Percentiles rank a stretch among this genome's conserved stretches.
Conservation (phyloP, 2,113 vertebrate genomes). For the Phylloscopus whistleri region DNA sequence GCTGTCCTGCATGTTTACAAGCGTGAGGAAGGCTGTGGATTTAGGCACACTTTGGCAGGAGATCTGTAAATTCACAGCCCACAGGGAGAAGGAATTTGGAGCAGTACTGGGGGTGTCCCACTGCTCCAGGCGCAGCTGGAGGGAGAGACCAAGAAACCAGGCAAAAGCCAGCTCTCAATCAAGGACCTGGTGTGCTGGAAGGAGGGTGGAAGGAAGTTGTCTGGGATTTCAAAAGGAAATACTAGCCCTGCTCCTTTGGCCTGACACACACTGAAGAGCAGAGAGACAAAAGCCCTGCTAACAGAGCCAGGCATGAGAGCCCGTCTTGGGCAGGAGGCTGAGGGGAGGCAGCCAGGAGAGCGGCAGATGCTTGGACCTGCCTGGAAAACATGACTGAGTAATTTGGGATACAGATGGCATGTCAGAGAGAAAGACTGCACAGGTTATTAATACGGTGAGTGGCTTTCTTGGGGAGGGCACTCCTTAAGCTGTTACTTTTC, state of each 20-base stretch:
- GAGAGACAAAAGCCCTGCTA: background rate
- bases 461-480: background rate
- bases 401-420: background rate
- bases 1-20: background rate
- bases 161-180: background rate
- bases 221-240: background rate
- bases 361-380: background rate
- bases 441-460: background rate
- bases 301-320: accelerated
- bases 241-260: background rate
- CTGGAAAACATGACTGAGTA: background rate
- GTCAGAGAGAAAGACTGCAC: background rate
- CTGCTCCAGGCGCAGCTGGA: background rate
- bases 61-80: background rate
- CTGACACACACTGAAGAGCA: background rate
- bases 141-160: background rate
- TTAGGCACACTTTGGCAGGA: background rate
- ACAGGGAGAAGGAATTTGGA: background rate
- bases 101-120: background rate
- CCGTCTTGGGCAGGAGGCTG: background rate
- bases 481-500: background rate
- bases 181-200: background rate
- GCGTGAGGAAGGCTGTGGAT: background rate
- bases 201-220: background rate
- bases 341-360: background rate